Evolutionary conservation across 1,140 invertebrate species (phyloP).

Genomic region (Drosophila takahashii): DNA sequence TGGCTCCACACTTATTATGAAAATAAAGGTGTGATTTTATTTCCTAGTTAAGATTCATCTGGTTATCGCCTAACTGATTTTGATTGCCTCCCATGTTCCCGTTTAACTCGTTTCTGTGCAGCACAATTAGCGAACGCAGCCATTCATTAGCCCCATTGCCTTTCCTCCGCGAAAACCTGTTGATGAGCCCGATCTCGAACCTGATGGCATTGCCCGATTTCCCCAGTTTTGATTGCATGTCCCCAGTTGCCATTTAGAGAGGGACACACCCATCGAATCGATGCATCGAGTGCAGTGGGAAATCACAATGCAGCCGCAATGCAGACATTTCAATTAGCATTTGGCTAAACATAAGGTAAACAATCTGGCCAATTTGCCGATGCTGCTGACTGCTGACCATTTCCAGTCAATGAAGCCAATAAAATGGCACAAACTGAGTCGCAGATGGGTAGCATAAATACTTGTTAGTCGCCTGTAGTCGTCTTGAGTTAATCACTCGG

Average conservation of each 20-base stretch:
- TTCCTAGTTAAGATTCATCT: conserved; percentile 12
- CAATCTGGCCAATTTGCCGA: conserved; percentile 40
- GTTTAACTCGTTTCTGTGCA: conserved; percentile 25
- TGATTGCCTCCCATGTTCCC: conserved; percentile 17
- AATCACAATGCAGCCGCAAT: conserved; percentile 15
- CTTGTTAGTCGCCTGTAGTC: conserved; percentile 70
- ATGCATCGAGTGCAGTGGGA: conserved; percentile 13
- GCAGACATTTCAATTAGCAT: conserved; percentile 65
- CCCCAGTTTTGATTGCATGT: conserved; percentile 38
- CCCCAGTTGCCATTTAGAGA: conserved; percentile 34
- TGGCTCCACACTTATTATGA: neutral
- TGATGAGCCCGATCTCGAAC: conserved; percentile 23
- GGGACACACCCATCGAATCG: conserved; percentile 33
- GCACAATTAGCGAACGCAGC: conserved; percentile 18
- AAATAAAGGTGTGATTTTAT: conserved; percentile 23
- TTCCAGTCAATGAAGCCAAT: conserved; percentile 55
- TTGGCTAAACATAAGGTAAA: conserved; percentile 56
- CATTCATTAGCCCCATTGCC: conserved; percentile 44
- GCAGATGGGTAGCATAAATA: conserved; percentile 65
- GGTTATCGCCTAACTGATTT: conserved; percentile 19
- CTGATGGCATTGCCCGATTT: conserved; percentile 45
- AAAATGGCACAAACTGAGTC: conserved; percentile 39
- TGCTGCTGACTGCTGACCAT: conserved; percentile 29
- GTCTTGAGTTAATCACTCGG: conserved; percentile 26
- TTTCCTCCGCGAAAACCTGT: conserved; percentile 37